These are phyloP conservation scores for Oenanthe oenanthe DNA, from an alignment of 2,113 vertebrate species.

Conservation along the genomic window DNA sequence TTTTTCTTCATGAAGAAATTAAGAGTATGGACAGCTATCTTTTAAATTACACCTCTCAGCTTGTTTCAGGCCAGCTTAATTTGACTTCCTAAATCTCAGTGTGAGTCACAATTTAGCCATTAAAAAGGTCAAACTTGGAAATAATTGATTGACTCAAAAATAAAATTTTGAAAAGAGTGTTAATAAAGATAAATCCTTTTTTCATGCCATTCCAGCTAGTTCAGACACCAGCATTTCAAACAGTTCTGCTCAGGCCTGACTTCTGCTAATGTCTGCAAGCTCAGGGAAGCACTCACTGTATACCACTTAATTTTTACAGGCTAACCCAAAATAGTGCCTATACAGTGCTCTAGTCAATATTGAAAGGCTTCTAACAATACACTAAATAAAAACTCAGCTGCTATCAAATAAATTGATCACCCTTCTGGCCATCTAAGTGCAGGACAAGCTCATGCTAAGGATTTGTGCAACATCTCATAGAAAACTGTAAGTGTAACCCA, in stretches of 20 bases:
- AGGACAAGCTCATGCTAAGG: background rate
- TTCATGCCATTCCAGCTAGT: background rate
- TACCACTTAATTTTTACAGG: background rate
- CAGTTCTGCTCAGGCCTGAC: background rate
- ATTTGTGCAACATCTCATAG: background rate
- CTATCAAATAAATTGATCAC: background rate
- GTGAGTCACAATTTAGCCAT: background rate
- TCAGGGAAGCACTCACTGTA: background rate
- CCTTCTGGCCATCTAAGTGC: background rate
- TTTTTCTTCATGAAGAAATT: background rate
- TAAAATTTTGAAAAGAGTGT: background rate
- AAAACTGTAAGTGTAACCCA: background rate
- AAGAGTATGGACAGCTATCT: background rate
- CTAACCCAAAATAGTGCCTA: background rate
- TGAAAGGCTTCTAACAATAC: background rate
- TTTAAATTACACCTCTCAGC: background rate
- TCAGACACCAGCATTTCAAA: background rate
- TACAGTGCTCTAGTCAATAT: background rate
- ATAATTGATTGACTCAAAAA: background rate
- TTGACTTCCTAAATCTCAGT: background rate
- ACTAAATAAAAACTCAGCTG: background rate
- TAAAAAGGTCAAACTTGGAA: background rate
- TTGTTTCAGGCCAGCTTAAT: background rate
- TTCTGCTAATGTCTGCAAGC: background rate
- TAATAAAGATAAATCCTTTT: background rate